Percentiles rank a stretch among this genome's conserved stretches.
These are phyloP conservation scores for Marmota flaviventris DNA, from an alignment of 2,113 vertebrate genomes.

Conservation along the genomic window DNA sequence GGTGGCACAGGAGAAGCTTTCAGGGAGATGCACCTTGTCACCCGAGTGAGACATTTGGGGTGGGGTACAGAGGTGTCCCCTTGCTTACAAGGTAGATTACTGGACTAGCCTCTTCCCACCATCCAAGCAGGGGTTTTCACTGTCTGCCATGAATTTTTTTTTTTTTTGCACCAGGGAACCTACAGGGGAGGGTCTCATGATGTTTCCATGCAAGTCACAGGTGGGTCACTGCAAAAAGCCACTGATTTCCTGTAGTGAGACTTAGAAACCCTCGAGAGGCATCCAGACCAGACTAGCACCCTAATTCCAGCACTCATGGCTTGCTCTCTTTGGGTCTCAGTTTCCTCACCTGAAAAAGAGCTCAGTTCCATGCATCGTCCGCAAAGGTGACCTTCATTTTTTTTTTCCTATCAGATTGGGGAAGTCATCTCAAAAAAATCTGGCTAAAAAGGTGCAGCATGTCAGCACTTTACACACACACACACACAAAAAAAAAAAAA, in stretches of 20 bases:
- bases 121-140: background rate
- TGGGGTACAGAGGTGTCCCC: background rate
- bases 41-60: background rate
- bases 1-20: background rate
- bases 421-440: background rate
- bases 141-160: background rate
- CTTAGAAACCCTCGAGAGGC: background rate
- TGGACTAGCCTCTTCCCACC: background rate
- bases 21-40: background rate
- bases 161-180: background rate
- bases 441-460: slow-evolving; percentile 35
- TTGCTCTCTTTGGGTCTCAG: background rate
- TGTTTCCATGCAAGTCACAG: background rate
- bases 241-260: background rate
- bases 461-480: background rate
- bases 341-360: slow-evolving; percentile 60
- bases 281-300: background rate
- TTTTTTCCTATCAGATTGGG: background rate
- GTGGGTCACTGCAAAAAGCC: background rate
- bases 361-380: background rate
- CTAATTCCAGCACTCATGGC: background rate
- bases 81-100: background rate
- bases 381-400: background rate
- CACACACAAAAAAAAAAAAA: too few relatives aligned
- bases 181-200: background rate